Conservation (phyloP, 2,113 vertebrate genomes). For the Mellivora capensis region DNA sequence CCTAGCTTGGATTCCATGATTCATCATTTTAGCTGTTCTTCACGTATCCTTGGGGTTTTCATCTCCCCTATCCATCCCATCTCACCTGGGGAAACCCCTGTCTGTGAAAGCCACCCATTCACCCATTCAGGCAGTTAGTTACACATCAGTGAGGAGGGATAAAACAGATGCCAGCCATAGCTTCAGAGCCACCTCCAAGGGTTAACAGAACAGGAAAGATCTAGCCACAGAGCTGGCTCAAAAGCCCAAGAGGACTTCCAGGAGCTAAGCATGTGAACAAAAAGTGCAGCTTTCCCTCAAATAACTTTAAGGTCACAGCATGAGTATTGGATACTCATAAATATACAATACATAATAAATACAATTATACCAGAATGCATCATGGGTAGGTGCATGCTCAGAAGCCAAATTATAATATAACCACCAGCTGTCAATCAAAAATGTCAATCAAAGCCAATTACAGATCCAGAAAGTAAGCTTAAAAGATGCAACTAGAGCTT, state of each 20-base stretch:
- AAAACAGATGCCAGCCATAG: not conserved
- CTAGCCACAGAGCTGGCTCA: not conserved
- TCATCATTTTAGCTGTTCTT: not conserved
- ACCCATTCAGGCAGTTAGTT: not conserved
- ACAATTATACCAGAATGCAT: not conserved
- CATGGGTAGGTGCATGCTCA: not conserved
- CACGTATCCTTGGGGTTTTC: not conserved
- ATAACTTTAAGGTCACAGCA: not conserved
- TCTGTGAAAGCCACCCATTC: not conserved
- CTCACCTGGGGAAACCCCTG: not conserved
- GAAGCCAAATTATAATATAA: not conserved
- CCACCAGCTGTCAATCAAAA: not conserved
- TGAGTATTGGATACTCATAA: not conserved
- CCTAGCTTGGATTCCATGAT: not conserved
- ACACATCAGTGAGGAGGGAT: not conserved
- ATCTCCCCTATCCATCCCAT: not conserved
- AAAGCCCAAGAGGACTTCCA: not conserved
- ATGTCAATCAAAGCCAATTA: not conserved
- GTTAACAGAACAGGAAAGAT: not conserved
- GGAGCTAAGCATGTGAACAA: not conserved
- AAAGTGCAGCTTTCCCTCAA: not conserved
- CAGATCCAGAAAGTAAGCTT: not conserved
- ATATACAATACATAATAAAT: not conserved
- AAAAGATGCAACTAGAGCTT: not conserved
- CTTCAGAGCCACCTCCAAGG: not conserved